phyloP scores from a whole-genome alignment of 2,797 vertebrate species.

The Hafferia zeledoni region DNA sequence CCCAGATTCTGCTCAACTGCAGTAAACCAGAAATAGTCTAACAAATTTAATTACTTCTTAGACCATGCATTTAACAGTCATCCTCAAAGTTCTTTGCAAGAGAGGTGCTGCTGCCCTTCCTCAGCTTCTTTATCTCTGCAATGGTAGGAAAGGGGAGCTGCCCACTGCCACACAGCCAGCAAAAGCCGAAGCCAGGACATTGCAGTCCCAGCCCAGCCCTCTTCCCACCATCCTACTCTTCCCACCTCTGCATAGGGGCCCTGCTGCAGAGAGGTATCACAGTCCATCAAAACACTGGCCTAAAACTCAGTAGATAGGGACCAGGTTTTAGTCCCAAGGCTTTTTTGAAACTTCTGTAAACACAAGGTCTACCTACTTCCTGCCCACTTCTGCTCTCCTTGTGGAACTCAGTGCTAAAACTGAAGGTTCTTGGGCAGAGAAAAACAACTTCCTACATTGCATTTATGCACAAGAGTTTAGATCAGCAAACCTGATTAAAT shows the following conservation, averaged over 20 bases:
- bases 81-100: neutral
- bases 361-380: neutral
- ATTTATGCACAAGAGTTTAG: neutral
- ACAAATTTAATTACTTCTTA: neutral
- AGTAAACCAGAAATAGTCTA: neutral
- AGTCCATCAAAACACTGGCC: neutral
- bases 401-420: neutral
- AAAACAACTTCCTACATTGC: neutral
- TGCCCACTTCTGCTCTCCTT: neutral
- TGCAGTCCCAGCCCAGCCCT: neutral
- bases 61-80: neutral
- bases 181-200: neutral
- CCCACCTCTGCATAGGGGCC: neutral
- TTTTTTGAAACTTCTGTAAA: neutral
- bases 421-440: neutral
- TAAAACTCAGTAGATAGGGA: neutral
- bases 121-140: neutral
- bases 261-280: neutral
- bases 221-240: neutral
- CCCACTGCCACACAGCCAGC: neutral
- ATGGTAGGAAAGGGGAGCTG: neutral
- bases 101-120: neutral
- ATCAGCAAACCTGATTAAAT: neutral
- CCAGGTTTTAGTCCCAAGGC: neutral
- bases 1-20: neutral